A percentile compares a stretch with the other conserved stretches of the same genome.
phyloP scores from a whole-genome alignment of 2,797 vertebrate species.

The Cossypha polioptera region DNA sequence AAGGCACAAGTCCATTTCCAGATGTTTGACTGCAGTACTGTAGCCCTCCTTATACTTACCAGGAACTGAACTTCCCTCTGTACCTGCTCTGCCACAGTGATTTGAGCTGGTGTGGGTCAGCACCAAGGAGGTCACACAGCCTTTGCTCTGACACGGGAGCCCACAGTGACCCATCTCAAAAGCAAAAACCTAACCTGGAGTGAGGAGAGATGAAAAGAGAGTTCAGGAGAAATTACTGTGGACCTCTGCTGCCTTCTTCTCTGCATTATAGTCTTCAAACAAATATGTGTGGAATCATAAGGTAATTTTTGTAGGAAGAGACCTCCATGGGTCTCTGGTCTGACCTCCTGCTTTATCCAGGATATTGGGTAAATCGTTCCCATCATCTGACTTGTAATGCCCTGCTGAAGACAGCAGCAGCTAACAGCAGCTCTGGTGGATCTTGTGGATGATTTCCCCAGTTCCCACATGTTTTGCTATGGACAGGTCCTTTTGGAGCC shows the following conservation, averaged over 20 bases:
- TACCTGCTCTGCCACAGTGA: not conserved
- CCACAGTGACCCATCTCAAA: not conserved
- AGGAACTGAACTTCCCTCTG: not conserved
- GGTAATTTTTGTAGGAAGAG: not conserved
- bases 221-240: not conserved
- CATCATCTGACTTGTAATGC: not conserved
- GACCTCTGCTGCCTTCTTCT: not conserved
- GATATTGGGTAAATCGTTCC: not conserved
- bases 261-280: not conserved
- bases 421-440: not conserved
- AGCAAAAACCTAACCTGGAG: not conserved
- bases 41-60: not conserved
- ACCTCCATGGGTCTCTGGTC: not conserved
- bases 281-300: not conserved
- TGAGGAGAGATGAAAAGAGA: not conserved
- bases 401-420: not conserved
- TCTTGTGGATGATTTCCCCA: not conserved
- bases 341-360: not conserved
- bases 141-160: not conserved
- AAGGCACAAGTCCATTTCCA: not conserved
- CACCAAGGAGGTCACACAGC: not conserved
- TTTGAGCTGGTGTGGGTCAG: not conserved
- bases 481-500: not conserved
- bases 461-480: not conserved
- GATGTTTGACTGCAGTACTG: not conserved